Percentiles rank a stretch among this genome's conserved stretches.
Evolutionary conservation across 2,113 vertebrate genomes (phyloP).

Genomic region (Chaenogobius annularis): DNA sequence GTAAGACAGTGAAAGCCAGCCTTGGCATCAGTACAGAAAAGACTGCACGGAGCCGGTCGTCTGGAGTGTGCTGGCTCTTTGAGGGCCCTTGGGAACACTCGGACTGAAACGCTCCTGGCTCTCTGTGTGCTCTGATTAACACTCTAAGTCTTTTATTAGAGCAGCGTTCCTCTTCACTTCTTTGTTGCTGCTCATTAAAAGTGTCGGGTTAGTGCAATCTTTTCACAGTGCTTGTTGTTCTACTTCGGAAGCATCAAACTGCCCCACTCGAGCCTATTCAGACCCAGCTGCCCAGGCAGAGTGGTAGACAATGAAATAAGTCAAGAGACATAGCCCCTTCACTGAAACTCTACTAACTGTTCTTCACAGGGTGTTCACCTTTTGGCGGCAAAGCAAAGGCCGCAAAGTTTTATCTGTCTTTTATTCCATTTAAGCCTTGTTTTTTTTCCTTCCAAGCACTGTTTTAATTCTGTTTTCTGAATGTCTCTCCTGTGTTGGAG

Average conservation of each 20-base stretch:
- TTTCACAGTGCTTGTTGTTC: conserved; percentile 29
- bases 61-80: conserved; percentile 58
- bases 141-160: conserved; percentile 6
- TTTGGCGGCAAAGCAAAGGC: conserved; percentile 30
- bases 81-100: conserved; percentile 37
- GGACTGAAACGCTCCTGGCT: conserved; percentile 42
- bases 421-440: conserved; percentile 32
- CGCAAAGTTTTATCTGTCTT: conserved; percentile 20
- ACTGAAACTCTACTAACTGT: conserved; percentile 29
- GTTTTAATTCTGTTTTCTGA: conserved; percentile 23
- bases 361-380: conserved; percentile 35
- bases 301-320: conserved; percentile 39
- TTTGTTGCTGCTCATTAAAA: conserved; percentile 52
- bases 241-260: conserved; percentile 25
- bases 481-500: conserved; percentile 43
- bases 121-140: conserved; percentile 49
- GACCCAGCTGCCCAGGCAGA: conserved; percentile 41
- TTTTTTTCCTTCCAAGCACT: conserved; percentile 30
- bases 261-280: conserved; percentile 20
- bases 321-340: conserved; percentile 10
- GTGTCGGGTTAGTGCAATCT: conserved; percentile 42
- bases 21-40: not conserved
- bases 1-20: not conserved
- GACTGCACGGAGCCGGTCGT: not conserved
- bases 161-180: conserved; percentile 9